Conservation (phyloP, 2,113 vertebrate genomes). For the Quiscalus mexicanus region DNA sequence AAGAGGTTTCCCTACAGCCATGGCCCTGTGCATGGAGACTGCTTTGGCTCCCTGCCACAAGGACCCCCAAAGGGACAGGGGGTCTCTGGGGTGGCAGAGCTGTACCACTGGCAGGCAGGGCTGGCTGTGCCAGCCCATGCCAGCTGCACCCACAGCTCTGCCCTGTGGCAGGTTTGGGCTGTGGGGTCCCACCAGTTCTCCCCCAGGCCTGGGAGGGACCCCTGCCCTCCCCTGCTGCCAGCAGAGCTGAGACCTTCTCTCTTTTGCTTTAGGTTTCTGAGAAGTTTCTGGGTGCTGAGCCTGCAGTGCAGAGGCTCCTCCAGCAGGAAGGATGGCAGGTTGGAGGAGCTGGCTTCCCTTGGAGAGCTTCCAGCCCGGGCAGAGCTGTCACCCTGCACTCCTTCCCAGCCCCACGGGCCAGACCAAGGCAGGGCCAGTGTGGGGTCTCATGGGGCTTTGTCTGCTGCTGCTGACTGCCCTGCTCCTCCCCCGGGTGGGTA, state of each 20-base stretch:
- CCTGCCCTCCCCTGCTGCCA: not conserved
- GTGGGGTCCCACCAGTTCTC: not conserved
- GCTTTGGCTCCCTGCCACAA: not conserved
- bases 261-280: constrained; percentile 56
- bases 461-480: not conserved
- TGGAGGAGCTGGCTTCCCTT: rapidly evolving
- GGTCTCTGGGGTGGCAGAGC: not conserved
- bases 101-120: not conserved
- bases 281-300: not conserved
- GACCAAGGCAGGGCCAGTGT: not conserved
- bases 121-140: not conserved
- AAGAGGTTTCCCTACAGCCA: not conserved
- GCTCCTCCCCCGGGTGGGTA: rapidly evolving
- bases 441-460: rapidly evolving
- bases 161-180: rapidly evolving
- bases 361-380: not conserved
- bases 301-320: not conserved
- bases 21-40: rapidly evolving
- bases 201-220: not conserved
- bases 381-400: not conserved
- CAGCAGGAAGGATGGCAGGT: not conserved
- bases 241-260: not conserved
- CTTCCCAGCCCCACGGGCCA: not conserved
- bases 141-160: not conserved
- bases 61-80: not conserved